phyloP scores from a whole-genome alignment of 2,113 vertebrate species.

The Hippopotamus amphibius region DNA sequence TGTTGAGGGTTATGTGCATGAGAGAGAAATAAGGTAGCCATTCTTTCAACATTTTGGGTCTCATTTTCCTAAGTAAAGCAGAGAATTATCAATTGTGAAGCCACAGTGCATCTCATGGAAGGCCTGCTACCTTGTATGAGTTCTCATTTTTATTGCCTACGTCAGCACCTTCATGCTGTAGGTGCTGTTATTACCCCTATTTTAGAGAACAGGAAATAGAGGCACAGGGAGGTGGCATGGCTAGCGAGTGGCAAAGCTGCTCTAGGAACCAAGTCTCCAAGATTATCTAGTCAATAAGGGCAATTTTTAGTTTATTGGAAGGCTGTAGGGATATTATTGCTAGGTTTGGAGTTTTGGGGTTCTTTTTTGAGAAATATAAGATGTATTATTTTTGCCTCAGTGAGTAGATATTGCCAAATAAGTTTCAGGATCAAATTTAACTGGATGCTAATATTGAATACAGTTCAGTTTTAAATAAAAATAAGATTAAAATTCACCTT shows the following conservation, averaged over 20 bases:
- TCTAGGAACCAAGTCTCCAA: background rate
- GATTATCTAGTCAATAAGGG: background rate
- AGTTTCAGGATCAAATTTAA: background rate
- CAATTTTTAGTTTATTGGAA: background rate
- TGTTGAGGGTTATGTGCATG: background rate
- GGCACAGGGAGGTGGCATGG: background rate
- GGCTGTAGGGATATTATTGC: background rate
- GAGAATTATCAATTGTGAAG: background rate
- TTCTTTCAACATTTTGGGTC: background rate
- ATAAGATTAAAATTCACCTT: constrained; percentile 42
- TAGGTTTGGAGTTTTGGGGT: no score
- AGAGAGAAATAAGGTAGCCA: background rate
- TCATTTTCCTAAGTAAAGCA: background rate
- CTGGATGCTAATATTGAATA: constrained; percentile 21
- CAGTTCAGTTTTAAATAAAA: constrained; percentile 68
- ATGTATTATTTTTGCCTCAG: background rate
- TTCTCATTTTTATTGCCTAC: background rate
- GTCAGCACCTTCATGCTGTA: no score
- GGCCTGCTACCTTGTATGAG: background rate
- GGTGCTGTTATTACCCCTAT: background rate
- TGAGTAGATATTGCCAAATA: background rate
- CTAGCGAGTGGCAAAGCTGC: background rate
- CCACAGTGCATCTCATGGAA: background rate
- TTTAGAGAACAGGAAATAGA: background rate
- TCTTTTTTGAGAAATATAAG: background rate